Conservation (phyloP, 2,797 vertebrate genomes). For the Octomys mimax region DNA sequence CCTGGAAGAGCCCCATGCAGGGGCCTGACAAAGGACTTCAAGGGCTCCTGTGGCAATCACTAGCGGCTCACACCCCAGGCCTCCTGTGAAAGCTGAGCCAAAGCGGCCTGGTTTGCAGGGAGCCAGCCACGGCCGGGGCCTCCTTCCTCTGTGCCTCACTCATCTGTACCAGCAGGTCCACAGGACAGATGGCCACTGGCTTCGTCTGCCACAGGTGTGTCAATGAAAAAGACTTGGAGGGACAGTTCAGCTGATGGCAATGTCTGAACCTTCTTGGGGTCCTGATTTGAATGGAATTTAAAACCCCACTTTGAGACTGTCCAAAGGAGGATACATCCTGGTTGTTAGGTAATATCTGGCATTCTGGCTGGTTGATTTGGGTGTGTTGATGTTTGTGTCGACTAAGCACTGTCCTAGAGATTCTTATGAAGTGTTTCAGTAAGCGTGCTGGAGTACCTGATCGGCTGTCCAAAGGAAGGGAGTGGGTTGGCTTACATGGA, state of each 20-base stretch:
- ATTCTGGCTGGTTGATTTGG: background rate
- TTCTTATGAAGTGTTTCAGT: fast-evolving
- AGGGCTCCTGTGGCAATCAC: background rate
- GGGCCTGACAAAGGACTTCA: no score
- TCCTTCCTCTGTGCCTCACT: background rate
- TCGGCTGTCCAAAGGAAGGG: fast-evolving
- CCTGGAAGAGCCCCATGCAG: background rate
- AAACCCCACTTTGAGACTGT: background rate
- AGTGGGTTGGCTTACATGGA: background rate
- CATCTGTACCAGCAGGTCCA: background rate
- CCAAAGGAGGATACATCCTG: background rate
- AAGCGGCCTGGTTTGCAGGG: fast-evolving
- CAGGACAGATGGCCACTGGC: background rate
- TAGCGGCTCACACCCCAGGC: background rate
- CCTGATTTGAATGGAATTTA: background rate
- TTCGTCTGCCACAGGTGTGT: fast-evolving
- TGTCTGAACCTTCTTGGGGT: fast-evolving
- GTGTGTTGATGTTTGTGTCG: background rate
- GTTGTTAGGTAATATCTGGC: background rate
- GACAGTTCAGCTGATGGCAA: fast-evolving
- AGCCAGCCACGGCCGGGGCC: background rate
- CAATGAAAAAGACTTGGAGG: fast-evolving
- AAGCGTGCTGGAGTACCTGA: no score
- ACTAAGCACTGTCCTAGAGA: background rate
- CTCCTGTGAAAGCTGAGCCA: background rate